phyloP scores from a whole-genome alignment of 1,140 invertebrate species.

The Halotydeus destructor region DNA sequence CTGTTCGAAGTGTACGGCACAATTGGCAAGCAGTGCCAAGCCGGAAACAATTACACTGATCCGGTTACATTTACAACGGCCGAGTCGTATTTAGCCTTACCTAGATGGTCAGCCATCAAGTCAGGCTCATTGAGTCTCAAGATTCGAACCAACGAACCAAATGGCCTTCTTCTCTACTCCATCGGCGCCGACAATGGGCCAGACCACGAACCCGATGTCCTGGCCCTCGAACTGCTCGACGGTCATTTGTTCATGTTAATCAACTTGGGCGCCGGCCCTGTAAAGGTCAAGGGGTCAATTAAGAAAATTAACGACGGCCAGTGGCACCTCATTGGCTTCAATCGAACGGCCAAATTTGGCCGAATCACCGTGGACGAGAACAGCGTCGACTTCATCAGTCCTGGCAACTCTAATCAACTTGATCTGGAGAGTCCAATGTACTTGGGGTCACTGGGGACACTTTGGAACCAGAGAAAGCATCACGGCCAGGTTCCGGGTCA shows the following conservation, averaged over 20 bases:
- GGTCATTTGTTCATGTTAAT: constrained; percentile 77
- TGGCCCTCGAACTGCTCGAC: constrained; percentile 78
- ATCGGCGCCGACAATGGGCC: constrained; percentile 35
- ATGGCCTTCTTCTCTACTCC: constrained; percentile 80
- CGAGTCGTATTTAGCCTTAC: constrained; percentile 65
- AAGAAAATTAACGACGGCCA: constrained; percentile 63
- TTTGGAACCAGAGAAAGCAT: constrained; percentile 17
- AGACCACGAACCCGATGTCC: constrained; percentile 39
- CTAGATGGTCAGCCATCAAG: constrained; percentile 63
- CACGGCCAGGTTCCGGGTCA: constrained; percentile 49
- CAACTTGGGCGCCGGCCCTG: constrained; percentile 70
- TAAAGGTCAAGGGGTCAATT: constrained; percentile 58
- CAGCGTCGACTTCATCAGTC: constrained; percentile 67
- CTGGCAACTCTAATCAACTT: constrained; percentile 58
- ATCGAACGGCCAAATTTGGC: constrained; percentile 53
- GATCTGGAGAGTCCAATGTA: constrained; percentile 72
- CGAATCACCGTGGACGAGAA: constrained; percentile 70
- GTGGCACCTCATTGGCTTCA: constrained; percentile 70
- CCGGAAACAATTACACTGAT: constrained; percentile 49
- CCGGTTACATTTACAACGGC: constrained; percentile 74
- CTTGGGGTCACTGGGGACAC: constrained; percentile 55
- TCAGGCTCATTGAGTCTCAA: constrained; percentile 74
- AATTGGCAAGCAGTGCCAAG: constrained; percentile 67
- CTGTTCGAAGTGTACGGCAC: constrained; percentile 67
- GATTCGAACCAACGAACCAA: constrained; percentile 78